A percentile compares a stretch with the other conserved stretches of the same genome.
phyloP scores from a whole-genome alignment of 2,888 invertebrate genomes.

The Eristalis tenax region DNA sequence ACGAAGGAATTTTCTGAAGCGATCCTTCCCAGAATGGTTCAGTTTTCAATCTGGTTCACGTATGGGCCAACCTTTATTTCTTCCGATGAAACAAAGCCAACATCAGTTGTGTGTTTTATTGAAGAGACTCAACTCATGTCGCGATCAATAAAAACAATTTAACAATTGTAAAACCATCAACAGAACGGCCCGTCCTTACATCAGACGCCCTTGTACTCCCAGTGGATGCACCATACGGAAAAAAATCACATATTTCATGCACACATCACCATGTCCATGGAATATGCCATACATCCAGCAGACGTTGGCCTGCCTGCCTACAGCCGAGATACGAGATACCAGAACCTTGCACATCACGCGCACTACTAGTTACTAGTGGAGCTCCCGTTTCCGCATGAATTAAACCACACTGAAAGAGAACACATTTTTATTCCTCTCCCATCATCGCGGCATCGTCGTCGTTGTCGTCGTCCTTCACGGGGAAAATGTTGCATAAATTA shows the following conservation, averaged over 20 bases:
- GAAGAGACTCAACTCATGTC: too few relatives aligned
- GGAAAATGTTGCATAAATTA: conserved; percentile 64
- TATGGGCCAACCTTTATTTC: too few relatives aligned
- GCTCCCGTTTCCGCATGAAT: conserved; percentile 58
- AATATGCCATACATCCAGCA: neutral
- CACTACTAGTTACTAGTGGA: conserved; percentile 40
- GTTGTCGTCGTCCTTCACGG: conserved; percentile 37
- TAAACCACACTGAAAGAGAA: conserved; percentile 32
- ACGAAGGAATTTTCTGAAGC: too few relatives aligned
- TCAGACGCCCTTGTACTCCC: neutral
- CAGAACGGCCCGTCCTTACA: neutral
- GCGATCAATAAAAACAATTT: too few relatives aligned
- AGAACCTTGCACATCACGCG: conserved; percentile 35
- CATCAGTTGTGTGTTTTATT: too few relatives aligned
- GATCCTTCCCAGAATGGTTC: too few relatives aligned
- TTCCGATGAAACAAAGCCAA: too few relatives aligned
- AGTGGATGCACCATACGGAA: neutral
- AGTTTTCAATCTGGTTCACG: too few relatives aligned
- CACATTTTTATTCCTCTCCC: conserved; percentile 6
- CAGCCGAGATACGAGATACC: neutral
- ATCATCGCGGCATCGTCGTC: neutral
- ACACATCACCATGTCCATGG: neutral
- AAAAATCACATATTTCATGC: neutral
- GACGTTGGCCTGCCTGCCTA: neutral
- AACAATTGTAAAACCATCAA: neutral